Evolutionary conservation across 2,797 vertebrate species (phyloP), one percentile per base, ranked within the genome.

Genomic region (Onychomys torridus): DNA sequence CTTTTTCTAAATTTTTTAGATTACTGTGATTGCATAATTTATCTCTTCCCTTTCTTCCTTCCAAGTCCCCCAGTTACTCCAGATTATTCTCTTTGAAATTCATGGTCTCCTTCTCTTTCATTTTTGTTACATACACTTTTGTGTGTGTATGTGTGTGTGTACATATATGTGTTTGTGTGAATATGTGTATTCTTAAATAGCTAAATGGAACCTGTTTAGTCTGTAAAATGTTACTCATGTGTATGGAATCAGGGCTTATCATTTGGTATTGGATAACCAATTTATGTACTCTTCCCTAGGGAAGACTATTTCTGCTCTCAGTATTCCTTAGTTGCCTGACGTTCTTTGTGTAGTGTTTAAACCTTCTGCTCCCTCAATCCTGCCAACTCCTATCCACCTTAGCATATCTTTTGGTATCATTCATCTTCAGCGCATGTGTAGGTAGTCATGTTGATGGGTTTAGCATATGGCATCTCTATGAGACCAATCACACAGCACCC

Each of bases 1-100:
- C 32, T 61, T 46, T 65, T 65, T 23, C 19, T 34, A 46, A 61
- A 13, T 19, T 23, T 46, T 65, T 77, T 84, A n/a, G 27, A 13
- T 46, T 63, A 17, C 32, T 65, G 49, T 67, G 46, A 65, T 61
- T 82, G 19, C 11, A 40, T 40, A 40, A 83, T 61, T 43, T 65
- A 40, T 37, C 9, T 29, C 37, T 43, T 43, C 37, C 10, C 0
- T 59, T 65, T 85, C 3, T 17, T 67, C 17, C 21, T 19, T 67
- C 6, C 19, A 85, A 61, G 7, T 2, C 6, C 8, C 2, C 40
- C 7, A 19, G 9, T 32, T 32, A 29, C 1, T 0, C 37, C 40
- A 34, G 5, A 11, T 17, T 40, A 21, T 27, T 32, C 1, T 63
- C 14, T 84, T 67, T 46, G 40, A 84, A 84, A 84, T 84, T 34